Percentiles rank a stretch among this genome's conserved stretches.
phyloP scores from a whole-genome alignment of 2,113 vertebrate species.

The Pagrus major region DNA sequence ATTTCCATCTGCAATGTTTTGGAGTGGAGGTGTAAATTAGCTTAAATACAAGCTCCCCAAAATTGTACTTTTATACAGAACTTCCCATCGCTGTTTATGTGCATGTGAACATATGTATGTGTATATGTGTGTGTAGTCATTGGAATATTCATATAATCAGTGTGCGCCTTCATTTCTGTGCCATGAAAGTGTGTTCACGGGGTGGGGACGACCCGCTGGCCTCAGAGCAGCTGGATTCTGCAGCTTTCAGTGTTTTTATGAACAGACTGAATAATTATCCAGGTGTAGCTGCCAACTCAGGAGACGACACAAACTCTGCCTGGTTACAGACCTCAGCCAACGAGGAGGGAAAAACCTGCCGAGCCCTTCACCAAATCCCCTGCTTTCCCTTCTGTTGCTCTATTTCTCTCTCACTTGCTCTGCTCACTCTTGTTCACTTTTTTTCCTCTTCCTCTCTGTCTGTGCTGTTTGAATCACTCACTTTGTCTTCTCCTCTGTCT shows the following conservation, averaged over 20 bases:
- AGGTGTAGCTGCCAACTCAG: conserved; percentile 74
- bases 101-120: conserved; percentile 33
- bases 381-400: conserved; percentile 25
- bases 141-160: conserved; percentile 52
- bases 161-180: conserved; percentile 23
- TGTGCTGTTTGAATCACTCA: conserved; percentile 21
- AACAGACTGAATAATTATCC: conserved; percentile 82
- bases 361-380: conserved; percentile 56
- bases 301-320: conserved; percentile 72
- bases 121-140: no score
- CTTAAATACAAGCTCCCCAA: neutral
- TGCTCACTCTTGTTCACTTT: neutral
- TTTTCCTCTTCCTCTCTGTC: neutral
- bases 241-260: conserved; percentile 78
- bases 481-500: conserved; percentile 24
- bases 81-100: conserved; percentile 3
- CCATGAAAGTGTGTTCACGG: conserved; percentile 23
- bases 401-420: neutral
- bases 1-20: neutral
- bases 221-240: conserved; percentile 78
- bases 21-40: neutral
- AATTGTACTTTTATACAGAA: neutral
- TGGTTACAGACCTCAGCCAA: conserved; percentile 70
- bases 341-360: conserved; percentile 55
- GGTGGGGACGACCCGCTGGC: conserved; percentile 15